Evolutionary conservation across 2,113 vertebrate genomes (phyloP).

Genomic region (Mesembrinibis cayennensis): DNA sequence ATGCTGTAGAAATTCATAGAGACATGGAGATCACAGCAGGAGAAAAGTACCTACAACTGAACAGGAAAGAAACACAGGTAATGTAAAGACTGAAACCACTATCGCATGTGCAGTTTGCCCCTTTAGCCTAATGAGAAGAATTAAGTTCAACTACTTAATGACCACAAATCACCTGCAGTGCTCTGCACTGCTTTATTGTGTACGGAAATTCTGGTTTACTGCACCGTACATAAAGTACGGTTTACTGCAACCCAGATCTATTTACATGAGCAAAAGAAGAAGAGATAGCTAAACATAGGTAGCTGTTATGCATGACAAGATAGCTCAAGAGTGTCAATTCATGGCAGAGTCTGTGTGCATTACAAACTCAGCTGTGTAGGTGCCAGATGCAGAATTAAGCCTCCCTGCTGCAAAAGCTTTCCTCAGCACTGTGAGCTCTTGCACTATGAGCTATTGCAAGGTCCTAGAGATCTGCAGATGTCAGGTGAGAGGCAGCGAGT

Average conservation of each 20-base stretch:
- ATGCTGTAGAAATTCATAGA: constrained; percentile 7
- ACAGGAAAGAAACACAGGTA: neutral
- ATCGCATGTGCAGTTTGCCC: neutral
- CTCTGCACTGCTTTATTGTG: neutral
- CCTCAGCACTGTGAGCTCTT: neutral
- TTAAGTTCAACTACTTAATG: neutral
- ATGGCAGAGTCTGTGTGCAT: accelerated
- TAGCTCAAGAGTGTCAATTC: neutral
- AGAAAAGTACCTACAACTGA: neutral
- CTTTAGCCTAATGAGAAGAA: neutral
- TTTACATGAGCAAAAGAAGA: neutral
- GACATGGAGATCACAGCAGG: neutral
- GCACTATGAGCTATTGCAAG: neutral
- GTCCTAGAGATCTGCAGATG: neutral
- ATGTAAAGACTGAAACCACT: neutral
- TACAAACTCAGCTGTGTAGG: neutral
- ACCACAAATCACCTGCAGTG: neutral
- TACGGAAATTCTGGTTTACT: neutral
- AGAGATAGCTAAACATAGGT: neutral
- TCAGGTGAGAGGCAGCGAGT: neutral
- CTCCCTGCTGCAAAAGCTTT: neutral
- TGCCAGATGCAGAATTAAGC: neutral
- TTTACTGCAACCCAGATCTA: neutral
- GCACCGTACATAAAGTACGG: neutral
- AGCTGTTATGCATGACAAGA: accelerated